phyloP scores from a whole-genome alignment of 2,113 vertebrate genomes.

The Scartelaos histophorus region DNA sequence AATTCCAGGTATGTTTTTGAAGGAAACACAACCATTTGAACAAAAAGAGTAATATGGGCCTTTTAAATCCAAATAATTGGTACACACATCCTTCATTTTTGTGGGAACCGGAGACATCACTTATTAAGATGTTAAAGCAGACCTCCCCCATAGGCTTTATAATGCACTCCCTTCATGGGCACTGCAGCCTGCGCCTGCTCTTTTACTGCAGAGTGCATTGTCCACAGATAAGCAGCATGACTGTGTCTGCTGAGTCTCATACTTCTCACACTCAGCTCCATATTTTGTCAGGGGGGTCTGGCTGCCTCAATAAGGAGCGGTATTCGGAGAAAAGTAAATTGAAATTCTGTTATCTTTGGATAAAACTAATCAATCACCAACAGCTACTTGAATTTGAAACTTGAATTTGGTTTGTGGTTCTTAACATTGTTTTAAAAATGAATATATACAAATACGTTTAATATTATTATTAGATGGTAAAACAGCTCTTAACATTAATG shows the following conservation, averaged over 20 bases:
- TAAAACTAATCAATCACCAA: neutral
- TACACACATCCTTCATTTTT: conserved; percentile 39
- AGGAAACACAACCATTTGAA: too few species aligned
- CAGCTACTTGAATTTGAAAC: neutral
- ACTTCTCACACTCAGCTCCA: conserved; percentile 18
- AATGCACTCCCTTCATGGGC: conserved; percentile 26
- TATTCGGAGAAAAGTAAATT: neutral
- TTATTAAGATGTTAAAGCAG: conserved; percentile 18
- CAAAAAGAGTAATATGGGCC: too few species aligned
- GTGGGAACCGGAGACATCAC: conserved; percentile 41
- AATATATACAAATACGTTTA: too few species aligned
- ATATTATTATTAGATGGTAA: neutral
- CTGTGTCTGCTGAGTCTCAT: conserved; percentile 49
- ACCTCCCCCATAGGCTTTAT: conserved; percentile 25
- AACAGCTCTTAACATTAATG: neutral
- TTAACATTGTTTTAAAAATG: too few species aligned
- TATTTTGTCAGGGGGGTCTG: conserved; percentile 41
- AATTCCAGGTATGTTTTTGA: too few species aligned
- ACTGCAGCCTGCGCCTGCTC: conserved; percentile 2
- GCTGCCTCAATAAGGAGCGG: conserved; percentile 12
- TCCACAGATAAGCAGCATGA: conserved; percentile 51
- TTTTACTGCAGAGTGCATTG: conserved; percentile 23
- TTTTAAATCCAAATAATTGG: conserved; percentile 34
- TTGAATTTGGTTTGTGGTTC: neutral
- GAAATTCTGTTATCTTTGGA: neutral